A percentile compares a stretch with the other conserved stretches of the same genome.
Evolutionary conservation across 2,888 invertebrate genomes (phyloP).

Genomic region (Plemyria rubiginata): DNA sequence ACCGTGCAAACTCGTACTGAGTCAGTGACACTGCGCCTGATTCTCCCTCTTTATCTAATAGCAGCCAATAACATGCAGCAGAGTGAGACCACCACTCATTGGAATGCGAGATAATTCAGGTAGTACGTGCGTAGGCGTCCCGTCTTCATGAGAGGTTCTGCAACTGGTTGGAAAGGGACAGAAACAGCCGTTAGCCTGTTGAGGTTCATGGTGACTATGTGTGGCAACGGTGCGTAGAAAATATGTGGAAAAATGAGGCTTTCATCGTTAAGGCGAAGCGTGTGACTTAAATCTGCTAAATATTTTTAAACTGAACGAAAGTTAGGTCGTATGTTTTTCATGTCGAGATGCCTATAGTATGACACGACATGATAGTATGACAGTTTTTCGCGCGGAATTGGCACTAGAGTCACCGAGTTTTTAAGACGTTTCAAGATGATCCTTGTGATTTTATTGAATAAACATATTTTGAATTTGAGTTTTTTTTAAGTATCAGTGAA

Average conservation of each 20-base stretch:
- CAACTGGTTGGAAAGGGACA: conserved; percentile 52
- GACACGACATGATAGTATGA: too few relatives aligned
- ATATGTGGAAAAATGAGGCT: conserved; percentile 76
- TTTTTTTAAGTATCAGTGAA: too few relatives aligned
- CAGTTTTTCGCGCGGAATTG: too few relatives aligned
- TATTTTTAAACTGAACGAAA: too few relatives aligned
- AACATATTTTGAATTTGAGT: too few relatives aligned
- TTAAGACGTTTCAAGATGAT: too few relatives aligned
- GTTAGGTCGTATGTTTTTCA: too few relatives aligned
- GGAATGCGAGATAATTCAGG: conserved; percentile 72
- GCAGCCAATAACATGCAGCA: conserved; percentile 37
- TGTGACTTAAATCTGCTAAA: neutral
- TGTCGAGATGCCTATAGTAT: too few relatives aligned
- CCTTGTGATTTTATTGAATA: too few relatives aligned
- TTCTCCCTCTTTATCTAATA: conserved; percentile 61
- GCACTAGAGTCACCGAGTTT: too few relatives aligned
- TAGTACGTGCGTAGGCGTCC: conserved; percentile 63
- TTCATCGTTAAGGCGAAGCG: conserved; percentile 69
- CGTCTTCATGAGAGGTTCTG: conserved; percentile 52
- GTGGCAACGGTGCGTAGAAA: conserved; percentile 69
- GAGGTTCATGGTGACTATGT: conserved; percentile 68
- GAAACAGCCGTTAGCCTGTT: conserved; percentile 56
- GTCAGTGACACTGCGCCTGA: conserved; percentile 81
- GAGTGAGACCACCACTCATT: conserved; percentile 61
- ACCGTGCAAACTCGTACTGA: conserved; percentile 68